Evolutionary conservation across 2,888 invertebrate genomes (phyloP).

Genomic region (Acronicta leporina): DNA sequence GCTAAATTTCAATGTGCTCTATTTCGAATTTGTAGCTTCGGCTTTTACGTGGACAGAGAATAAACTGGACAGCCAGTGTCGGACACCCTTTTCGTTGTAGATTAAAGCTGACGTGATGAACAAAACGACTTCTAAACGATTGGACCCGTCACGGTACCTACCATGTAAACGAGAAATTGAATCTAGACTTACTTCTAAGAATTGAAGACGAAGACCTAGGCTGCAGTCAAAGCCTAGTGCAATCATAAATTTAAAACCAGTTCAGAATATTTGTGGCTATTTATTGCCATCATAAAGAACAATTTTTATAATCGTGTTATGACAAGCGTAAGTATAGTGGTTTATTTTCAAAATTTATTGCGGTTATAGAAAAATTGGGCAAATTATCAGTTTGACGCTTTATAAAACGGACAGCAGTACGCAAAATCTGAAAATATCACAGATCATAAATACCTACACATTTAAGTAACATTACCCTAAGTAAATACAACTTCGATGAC

Average conservation of each 20-base stretch:
- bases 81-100: conserved; percentile 53
- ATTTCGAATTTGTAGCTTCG: conserved; percentile 80
- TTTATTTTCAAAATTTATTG: conserved; percentile 34
- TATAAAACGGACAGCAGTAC: background rate
- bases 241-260: conserved; percentile 20
- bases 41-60: conserved; percentile 74
- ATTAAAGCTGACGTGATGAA: conserved; percentile 53
- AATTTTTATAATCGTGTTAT: conserved; percentile 34
- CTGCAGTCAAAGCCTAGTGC: no score
- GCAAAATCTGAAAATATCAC: background rate
- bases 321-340: conserved; percentile 27
- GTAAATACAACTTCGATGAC: background rate
- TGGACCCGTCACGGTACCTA: conserved; percentile 25
- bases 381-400: conserved; percentile 5
- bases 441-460: no score
- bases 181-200: conserved; percentile 32
- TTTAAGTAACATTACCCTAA: no score
- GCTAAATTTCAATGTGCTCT: conserved; percentile 88
- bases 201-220: conserved; percentile 12
- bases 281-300: conserved; percentile 31
- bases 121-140: conserved; percentile 38
- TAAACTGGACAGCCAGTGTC: conserved; percentile 64
- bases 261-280: conserved; percentile 21
- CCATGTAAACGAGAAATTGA: conserved; percentile 45
- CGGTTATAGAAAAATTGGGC: conserved; percentile 12